These are phyloP conservation scores for Ophraella communa DNA, from an alignment of 2,888 invertebrate species.

Conservation along the genomic window DNA sequence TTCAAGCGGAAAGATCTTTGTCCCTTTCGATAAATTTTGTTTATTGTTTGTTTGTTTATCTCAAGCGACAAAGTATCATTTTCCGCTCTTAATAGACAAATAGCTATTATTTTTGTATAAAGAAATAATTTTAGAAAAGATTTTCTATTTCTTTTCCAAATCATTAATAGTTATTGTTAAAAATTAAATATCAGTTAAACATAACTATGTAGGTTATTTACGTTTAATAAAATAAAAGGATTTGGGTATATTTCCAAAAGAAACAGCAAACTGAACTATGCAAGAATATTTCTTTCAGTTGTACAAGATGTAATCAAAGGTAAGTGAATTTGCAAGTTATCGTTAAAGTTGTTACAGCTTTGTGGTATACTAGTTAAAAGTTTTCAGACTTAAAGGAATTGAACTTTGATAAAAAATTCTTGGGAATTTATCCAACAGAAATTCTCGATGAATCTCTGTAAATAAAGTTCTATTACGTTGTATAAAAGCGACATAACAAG, in stretches of 20 bases:
- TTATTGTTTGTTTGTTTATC: too few species aligned
- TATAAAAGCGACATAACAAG: neutral
- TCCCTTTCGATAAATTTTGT: too few species aligned
- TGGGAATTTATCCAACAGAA: neutral
- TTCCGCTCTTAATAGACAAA: too few species aligned
- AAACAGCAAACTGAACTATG: neutral
- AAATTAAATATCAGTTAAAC: too few species aligned
- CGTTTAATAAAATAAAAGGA: neutral
- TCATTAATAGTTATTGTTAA: too few species aligned
- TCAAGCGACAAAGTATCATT: too few species aligned
- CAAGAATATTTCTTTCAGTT: neutral
- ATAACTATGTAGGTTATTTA: too few species aligned
- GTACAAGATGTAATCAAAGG: neutral
- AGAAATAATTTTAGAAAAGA: too few species aligned
- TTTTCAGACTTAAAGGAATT: neutral
- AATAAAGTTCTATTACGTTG: neutral
- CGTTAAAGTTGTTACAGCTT: neutral
- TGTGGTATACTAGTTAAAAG: conserved; percentile 3
- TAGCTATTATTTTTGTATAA: too few species aligned
- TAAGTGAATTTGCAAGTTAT: neutral
- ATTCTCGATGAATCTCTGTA: neutral
- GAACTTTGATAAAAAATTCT: conserved; percentile 2
- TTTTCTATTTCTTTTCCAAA: too few species aligned
- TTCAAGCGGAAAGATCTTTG: too few species aligned
- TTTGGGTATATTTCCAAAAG: neutral